These are phyloP conservation scores for Monopis laevigella DNA, from an alignment of 2,888 invertebrate genomes.

Conservation along the genomic window DNA sequence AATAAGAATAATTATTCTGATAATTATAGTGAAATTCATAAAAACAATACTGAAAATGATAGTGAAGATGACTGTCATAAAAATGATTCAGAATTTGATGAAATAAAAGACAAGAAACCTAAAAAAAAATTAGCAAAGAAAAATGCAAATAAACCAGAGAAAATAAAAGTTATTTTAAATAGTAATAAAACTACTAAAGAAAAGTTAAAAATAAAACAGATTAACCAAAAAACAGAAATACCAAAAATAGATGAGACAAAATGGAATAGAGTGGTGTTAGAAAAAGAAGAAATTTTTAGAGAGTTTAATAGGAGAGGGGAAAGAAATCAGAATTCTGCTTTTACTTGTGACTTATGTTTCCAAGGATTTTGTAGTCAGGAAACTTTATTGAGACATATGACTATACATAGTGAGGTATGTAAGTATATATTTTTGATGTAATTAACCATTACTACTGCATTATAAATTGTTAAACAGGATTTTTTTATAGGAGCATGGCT, in stretches of 20 bases:
- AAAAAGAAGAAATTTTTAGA: slow-evolving; percentile 1
- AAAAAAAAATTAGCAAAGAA: neutral
- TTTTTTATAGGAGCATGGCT: no score
- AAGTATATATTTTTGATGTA: neutral
- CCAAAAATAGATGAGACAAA: slow-evolving; percentile 2
- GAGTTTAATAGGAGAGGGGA: neutral
- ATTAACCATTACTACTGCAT: neutral
- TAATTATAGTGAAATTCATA: neutral
- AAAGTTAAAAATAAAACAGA: neutral
- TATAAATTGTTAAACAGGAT: no score
- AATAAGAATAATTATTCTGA: neutral
- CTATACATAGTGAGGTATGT: slow-evolving; percentile 1
- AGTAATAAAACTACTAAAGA: no score
- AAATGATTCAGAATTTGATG: neutral
- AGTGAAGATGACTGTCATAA: neutral
- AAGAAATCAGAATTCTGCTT: neutral
- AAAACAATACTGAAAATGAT: neutral
- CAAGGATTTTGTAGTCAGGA: neutral
- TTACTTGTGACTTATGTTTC: neutral
- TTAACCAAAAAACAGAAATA: neutral
- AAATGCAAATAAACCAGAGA: neutral
- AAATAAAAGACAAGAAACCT: neutral
- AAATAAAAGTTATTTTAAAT: no score
- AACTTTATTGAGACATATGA: neutral
- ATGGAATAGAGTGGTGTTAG: neutral